These are phyloP conservation scores for Leiothrix lutea DNA, from an alignment of 2,113 vertebrate species.

Conservation along the genomic window DNA sequence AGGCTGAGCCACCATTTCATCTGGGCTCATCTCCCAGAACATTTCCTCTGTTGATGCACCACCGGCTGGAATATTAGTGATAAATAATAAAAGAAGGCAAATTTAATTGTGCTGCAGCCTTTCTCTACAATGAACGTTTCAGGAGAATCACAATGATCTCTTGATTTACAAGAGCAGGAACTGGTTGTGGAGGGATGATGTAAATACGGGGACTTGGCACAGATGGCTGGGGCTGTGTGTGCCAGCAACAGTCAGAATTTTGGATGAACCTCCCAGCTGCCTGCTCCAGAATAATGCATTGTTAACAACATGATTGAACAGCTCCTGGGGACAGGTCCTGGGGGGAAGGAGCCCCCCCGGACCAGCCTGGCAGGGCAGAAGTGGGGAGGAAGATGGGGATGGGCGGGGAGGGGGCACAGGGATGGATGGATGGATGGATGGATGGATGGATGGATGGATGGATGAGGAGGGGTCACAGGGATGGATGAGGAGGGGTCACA, in stretches of 20 bases:
- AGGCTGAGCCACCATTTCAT: not conserved
- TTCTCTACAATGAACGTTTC: not conserved
- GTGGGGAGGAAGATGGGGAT: rapidly evolving
- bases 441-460: not conserved
- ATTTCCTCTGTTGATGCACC: not conserved
- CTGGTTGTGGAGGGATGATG: not conserved
- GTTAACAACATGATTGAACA: not conserved
- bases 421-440: not conserved
- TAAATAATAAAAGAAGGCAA: not conserved
- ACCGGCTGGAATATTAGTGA: not conserved
- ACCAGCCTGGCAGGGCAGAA: not conserved
- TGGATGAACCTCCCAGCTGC: not conserved
- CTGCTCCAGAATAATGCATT: not conserved
- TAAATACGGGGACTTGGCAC: not conserved
- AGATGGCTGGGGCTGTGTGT: not conserved
- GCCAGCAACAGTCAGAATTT: not conserved
- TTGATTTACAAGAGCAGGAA: not conserved
- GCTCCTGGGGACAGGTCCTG: rapidly evolving
- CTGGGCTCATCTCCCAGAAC: not conserved
- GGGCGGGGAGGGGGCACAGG: not conserved
- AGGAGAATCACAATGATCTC: not conserved
- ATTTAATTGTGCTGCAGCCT: not conserved
- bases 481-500: not conserved
- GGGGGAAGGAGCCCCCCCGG: rapidly evolving
- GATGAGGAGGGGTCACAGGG: not conserved